Percentiles rank a stretch among this genome's conserved stretches.
These are phyloP conservation scores for Euzetes globulus DNA, from an alignment of 2,888 invertebrate genomes.

Conservation along the genomic window DNA sequence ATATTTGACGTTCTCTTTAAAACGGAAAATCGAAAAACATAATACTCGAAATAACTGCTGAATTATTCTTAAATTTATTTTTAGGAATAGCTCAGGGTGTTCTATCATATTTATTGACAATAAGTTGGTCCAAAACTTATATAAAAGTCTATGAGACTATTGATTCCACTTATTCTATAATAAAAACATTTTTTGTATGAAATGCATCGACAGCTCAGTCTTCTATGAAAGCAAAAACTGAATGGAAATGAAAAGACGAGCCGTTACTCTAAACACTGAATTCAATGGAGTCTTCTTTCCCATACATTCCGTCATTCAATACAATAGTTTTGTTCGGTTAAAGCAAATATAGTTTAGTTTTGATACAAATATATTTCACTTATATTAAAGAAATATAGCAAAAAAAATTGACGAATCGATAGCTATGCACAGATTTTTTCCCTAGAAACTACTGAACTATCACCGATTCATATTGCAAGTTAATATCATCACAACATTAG, in stretches of 20 bases:
- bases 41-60: no score
- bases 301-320: neutral
- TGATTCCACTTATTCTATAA: neutral
- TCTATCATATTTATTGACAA: no score
- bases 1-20: no score
- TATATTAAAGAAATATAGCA: neutral
- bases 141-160: no score
- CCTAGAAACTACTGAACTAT: neutral
- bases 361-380: neutral
- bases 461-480: neutral
- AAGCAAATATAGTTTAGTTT: neutral
- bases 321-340: neutral
- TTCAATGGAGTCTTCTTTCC: no score
- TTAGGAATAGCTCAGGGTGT: no score
- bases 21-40: no score
- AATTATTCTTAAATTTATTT: no score
- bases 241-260: neutral
- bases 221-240: neutral
- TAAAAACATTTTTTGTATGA: neutral
- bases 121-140: no score
- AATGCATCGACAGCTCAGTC: neutral
- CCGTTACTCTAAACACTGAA: neutral
- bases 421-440: neutral
- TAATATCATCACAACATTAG: neutral
- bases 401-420: no score